Evolutionary conservation across 1,140 invertebrate genomes (phyloP).

Genomic region (Lepidotrigona ventralis): DNA sequence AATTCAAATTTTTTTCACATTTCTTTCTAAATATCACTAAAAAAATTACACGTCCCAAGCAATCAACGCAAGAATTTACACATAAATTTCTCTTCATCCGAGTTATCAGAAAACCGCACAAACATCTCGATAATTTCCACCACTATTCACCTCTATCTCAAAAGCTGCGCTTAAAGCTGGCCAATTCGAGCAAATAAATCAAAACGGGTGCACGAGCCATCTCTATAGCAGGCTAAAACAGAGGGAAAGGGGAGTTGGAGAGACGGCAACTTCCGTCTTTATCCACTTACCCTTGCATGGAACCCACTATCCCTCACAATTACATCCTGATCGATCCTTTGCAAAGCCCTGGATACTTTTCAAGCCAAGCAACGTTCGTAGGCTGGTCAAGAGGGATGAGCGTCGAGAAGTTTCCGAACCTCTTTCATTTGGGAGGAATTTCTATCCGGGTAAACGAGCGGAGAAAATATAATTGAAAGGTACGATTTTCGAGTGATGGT

Average conservation of each 20-base stretch:
- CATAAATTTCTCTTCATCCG: neutral
- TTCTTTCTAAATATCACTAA: too few species aligned
- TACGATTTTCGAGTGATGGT: neutral
- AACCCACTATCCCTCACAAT: slow-evolving; percentile 61
- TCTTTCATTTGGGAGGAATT: neutral
- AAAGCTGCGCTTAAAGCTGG: slow-evolving; percentile 19
- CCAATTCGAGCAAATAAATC: slow-evolving; percentile 55
- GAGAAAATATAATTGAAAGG: neutral
- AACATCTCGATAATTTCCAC: neutral
- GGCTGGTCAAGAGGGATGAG: slow-evolving; percentile 9
- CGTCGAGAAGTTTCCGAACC: slow-evolving; percentile 18
- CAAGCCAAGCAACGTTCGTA: slow-evolving; percentile 31
- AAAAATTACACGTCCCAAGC: neutral
- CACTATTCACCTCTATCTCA: neutral
- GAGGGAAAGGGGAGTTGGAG: neutral
- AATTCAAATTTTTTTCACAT: too few species aligned
- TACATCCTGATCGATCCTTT: slow-evolving; percentile 61
- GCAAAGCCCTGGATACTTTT: slow-evolving; percentile 34
- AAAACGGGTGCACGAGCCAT: slow-evolving; percentile 38
- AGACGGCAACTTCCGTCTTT: slow-evolving; percentile 54
- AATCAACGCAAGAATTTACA: neutral
- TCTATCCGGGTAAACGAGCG: neutral
- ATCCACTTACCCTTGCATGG: slow-evolving; percentile 62
- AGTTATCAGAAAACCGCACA: neutral
- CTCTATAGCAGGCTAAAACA: slow-evolving; percentile 54